Base-by-base conservation (phyloP, 2,797 vertebrate genomes). In the Dromococcyx pavoninus region DNA sequence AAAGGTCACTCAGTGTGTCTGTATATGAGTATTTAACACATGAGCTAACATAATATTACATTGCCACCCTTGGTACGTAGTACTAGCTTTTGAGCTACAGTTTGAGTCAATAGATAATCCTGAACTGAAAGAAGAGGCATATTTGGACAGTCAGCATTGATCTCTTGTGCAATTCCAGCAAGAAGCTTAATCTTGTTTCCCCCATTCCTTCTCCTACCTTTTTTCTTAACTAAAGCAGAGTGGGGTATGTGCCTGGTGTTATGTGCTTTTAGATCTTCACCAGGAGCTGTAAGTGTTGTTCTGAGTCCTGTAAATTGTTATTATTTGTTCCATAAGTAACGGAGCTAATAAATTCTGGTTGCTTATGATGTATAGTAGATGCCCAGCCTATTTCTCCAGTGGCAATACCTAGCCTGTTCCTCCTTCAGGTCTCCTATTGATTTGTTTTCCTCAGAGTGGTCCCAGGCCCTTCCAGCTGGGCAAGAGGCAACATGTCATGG, bases 371-470 rank as follows among this genome's bases (percentile, higher is more conserved):
- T 39, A 11, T 9, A 69, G 41, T 44, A 91, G 51, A 43, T 6
- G 2, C 11, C n/a, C 28, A 66, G 22, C 39, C 22, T 65, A 2
- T 39, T 62, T 50, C 32, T 60, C n/a, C 28, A 35, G 53, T 70
- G 67, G 39, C 0, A 1, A 21, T 37, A 65, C 35, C 22, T 32
- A 51, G 18, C 39, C 51, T 0, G 0, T 43, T 86, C 79, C 37
- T 70, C 27, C 67, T 58, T 78, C 33, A 70, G 22, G 13, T 62
- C 17, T 83, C 39, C 48, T 65, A 1, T 35, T 73, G 35, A 56
- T 43, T 79, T 60, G 37, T 70, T 82, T 83, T 94, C 17, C 66
- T 89, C 43, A 12, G 24, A 23, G 51, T 23, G 66, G 28, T 76
- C 60, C 30, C 17, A 5, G 32, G 53, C 66, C 8, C 13, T 61